Base-by-base conservation (phyloP, 2,888 invertebrate species). In the Cordilura impudica region DNA sequence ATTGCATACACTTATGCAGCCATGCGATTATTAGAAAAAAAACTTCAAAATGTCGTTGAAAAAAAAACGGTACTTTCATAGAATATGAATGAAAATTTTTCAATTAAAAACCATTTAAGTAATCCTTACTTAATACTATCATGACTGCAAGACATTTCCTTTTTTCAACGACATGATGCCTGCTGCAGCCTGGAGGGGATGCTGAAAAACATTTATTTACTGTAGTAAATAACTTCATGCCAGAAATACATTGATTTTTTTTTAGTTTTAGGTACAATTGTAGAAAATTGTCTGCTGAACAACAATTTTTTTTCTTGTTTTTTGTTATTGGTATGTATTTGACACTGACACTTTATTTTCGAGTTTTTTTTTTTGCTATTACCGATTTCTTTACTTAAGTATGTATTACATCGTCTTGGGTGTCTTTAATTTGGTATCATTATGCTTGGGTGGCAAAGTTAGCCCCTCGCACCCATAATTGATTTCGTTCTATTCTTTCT, bases 81-180 rank as follows among this genome's bases (percentile, higher is more conserved):
- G 31, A 31, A 49, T 23, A 39, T 54, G 54, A 8, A 19, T 45
- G n/a, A 21, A 84, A 86, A 85, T 85, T 85, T 86, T 82, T 86
- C 86, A 87, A 86, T 87, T 86, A 86, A 87, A 87, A 86, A 87
- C 83, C 87, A 86, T 87, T 86, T 86, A 85, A 87, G 86, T 86
- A 86, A 86, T 86, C 86, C 86, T 60, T 47, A 39, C 29, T 67
- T 72, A 60, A 60, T 63, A 21, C 63, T 18, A n/a, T 45, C 35
- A 70, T 53, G 54, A 29, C 70, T 70, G 53, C 47, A 66, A 66
- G 78, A 60, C 58, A 69, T 73, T 65, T 21, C 43, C 16, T 49
- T 63, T 56, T 63, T 16, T 14, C 45, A 26, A 31, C 31, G 35
- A n/a, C n/a, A 45, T 63, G 35, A 29, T 56, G 18, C 8, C 18